A percentile compares a stretch with the other conserved stretches of the same genome.
Conservation (phyloP, 1,140 invertebrate genomes). For the Gyrodactylus bullatarudis region DNA sequence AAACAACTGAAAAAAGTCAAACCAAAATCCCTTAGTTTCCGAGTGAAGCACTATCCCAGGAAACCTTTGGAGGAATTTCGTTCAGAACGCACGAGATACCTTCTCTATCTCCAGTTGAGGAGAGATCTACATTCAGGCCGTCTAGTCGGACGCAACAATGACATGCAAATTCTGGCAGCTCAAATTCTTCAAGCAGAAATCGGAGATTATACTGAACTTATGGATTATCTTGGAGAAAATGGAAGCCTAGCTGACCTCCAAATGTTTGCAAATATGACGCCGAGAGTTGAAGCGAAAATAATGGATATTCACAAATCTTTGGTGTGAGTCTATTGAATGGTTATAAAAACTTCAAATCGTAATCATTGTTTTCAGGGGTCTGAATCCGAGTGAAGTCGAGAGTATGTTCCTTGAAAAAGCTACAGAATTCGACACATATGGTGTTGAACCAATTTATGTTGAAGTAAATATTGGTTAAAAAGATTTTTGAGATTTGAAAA, state of each 20-base stretch:
- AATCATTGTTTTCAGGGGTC: background rate
- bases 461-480: background rate
- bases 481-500: background rate
- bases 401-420: background rate
- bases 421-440: slow-evolving; percentile 1
- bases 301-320: background rate
- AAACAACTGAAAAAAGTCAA: background rate
- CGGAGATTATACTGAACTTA: background rate
- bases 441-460: slow-evolving; percentile 1
- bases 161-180: background rate
- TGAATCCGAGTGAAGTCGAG: background rate
- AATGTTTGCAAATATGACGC: background rate
- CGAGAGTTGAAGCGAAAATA: background rate
- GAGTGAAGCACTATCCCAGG: background rate
- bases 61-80: background rate
- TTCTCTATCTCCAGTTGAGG: background rate
- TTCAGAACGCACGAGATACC: background rate
- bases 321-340: background rate
- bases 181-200: background rate
- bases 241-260: background rate
- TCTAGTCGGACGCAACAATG: background rate
- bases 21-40: background rate
- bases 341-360: no score
- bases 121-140: background rate
- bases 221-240: background rate